Evolutionary conservation across 2,888 invertebrate genomes (phyloP).

Genomic region (Thelaira solivaga): DNA sequence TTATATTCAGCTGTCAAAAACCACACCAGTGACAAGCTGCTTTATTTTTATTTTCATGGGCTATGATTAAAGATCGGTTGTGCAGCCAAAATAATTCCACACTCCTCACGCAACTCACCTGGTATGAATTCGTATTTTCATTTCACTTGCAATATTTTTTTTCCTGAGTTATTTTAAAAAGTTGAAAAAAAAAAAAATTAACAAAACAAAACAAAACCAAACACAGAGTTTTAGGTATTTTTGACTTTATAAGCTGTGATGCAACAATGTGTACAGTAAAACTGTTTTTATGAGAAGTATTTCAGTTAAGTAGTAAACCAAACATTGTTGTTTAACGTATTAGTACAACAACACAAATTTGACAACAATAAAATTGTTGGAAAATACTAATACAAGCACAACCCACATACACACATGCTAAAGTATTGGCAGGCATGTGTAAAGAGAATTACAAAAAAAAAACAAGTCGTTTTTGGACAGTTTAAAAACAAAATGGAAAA

Average conservation of each 20-base stretch:
- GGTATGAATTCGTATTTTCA: too few species aligned
- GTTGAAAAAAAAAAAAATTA: neutral
- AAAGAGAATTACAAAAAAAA: too few species aligned
- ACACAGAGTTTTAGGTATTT: neutral
- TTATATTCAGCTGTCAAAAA: too few species aligned
- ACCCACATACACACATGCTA: neutral
- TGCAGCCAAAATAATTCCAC: too few species aligned
- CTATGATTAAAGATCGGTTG: too few species aligned
- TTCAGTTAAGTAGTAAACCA: constrained; percentile 41
- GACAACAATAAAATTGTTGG: neutral
- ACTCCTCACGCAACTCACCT: too few species aligned
- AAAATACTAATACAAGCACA: neutral
- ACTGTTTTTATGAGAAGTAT: constrained; percentile 12
- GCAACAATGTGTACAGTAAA: constrained; percentile 31
- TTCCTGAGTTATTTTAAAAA: too few species aligned
- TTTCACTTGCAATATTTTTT: too few species aligned
- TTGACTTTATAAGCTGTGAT: constrained; percentile 41
- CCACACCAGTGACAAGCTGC: too few species aligned
- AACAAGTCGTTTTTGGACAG: too few species aligned
- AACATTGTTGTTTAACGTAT: constrained; percentile 44
- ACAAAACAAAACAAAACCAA: neutral
- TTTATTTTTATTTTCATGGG: too few species aligned
- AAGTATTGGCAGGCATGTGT: neutral
- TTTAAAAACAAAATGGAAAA: too few species aligned
- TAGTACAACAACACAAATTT: constrained; percentile 15